Evolutionary conservation across 2,888 invertebrate species (phyloP), one percentile per base, ranked within the genome.

Genomic region (Octodonta nipae): DNA sequence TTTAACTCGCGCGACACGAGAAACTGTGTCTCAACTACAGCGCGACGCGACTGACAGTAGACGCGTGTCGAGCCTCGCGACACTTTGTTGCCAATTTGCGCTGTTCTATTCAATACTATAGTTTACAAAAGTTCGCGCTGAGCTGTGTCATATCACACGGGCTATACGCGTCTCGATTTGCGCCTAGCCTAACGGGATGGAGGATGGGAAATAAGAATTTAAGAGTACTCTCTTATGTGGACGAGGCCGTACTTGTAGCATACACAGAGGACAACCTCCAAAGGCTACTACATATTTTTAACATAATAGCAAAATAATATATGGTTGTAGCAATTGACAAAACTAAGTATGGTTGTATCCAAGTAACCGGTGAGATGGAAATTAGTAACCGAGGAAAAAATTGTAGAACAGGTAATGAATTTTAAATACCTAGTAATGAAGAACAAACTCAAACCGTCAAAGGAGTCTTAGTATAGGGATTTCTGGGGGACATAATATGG

Each of bases 201-300:
- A 20, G 20, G 20, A 20, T 20, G 20, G 20, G 20, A 6, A 20
- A 20, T 20, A 20, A 20, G n/a, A 20, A 20, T 20, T 7, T 6
- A 7, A 20, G 6, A 20, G n/a, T 20, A 20, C n/a, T 20, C n/a
- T 37, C 40, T 28, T 41, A 38, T 15, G 37, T 34, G 11, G 34
- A 37, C 13, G 38, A 41, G 24, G 41, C 38, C 11, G 38, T 34
- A 8, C 27, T 36, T 14, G 17, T 41, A 8, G 36, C 42, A 8
- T 36, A 42, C 13, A 27, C 14, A 7, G 35, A 41, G 28, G 35
- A 41, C 25, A 28, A 34, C 13, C 24, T 42, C 7, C 37, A 41
- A 27, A 33, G 38, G 14, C 16, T 40, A 16, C 35, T 44, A 2
- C 25, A 32, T 16, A 20, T n/a, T 20, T 20, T 20, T 20, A 20